Evolutionary conservation across 2,888 invertebrate species (phyloP).

Genomic region (Hermaeophaga mercurialis): DNA sequence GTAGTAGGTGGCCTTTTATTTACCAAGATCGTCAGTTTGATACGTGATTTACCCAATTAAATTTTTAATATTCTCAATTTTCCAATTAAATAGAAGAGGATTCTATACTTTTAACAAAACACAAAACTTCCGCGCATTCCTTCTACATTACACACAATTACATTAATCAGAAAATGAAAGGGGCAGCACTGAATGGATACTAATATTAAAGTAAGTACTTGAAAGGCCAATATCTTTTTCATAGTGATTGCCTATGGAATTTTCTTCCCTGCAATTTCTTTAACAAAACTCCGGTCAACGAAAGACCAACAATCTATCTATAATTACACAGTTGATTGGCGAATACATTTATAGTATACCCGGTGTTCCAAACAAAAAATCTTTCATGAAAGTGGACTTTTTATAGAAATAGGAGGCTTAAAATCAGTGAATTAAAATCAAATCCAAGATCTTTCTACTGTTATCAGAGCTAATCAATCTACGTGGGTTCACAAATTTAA

Average conservation of each 20-base stretch:
- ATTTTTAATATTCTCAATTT: background rate
- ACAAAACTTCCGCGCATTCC: background rate
- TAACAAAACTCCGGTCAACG: slow-evolving; percentile 23
- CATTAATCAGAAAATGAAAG: slow-evolving; percentile 5
- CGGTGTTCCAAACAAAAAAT: no score
- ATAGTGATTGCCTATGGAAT: background rate
- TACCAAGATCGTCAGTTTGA: no score
- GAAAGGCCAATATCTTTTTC: background rate
- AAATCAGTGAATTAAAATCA: no score
- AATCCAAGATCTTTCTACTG: no score
- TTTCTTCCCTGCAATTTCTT: background rate
- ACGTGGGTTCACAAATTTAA: no score
- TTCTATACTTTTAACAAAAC: background rate
- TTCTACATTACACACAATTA: background rate
- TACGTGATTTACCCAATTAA: background rate
- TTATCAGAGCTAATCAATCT: no score
- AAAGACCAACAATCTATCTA: slow-evolving; percentile 12
- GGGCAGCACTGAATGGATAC: background rate
- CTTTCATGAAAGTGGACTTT: no score
- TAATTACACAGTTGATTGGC: slow-evolving; percentile 19
- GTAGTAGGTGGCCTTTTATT: no score
- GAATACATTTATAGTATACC: slow-evolving; percentile 4
- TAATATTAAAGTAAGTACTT: background rate
- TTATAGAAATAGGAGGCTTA: no score
- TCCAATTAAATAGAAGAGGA: background rate